phyloP scores from a whole-genome alignment of 2,888 invertebrate genomes.

The Leucoma salicis region DNA sequence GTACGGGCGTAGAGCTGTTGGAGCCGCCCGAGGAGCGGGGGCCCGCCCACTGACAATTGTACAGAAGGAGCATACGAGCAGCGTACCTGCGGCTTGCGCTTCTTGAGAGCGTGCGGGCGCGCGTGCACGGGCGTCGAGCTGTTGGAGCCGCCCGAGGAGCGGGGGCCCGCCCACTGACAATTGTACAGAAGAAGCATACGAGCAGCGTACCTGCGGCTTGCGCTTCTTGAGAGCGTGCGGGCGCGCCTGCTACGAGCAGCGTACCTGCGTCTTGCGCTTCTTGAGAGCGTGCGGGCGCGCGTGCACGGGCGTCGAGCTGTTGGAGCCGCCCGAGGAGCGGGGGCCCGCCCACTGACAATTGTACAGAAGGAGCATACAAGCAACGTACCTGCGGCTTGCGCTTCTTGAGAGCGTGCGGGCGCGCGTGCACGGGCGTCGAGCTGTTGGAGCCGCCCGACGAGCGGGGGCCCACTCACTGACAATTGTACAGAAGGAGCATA shows the following conservation, averaged over 20 bases:
- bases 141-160: conserved; percentile 52
- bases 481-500: no score
- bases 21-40: conserved; percentile 48
- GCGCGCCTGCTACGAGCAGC: neutral
- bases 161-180: conserved; percentile 10
- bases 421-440: neutral
- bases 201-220: neutral
- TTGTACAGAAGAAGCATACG: no score
- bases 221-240: neutral
- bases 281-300: conserved; percentile 59
- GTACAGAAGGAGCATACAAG: no score
- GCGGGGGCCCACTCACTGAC: conserved; percentile 14
- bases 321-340: conserved; percentile 50
- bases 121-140: conserved; percentile 82
- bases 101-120: conserved; percentile 58
- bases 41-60: conserved; percentile 5
- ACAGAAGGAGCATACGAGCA: no score
- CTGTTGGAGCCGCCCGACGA: neutral
- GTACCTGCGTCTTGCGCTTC: conserved; percentile 73
- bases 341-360: conserved; percentile 11
- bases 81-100: conserved; percentile 73
- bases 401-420: neutral
- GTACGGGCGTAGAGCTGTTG: conserved; percentile 79
- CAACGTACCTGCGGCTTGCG: neutral
- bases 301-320: conserved; percentile 81